A percentile compares a stretch with the other conserved stretches of the same genome.
Evolutionary conservation across 1,140 invertebrate genomes (phyloP).

Genomic region (Lepidurus apus): DNA sequence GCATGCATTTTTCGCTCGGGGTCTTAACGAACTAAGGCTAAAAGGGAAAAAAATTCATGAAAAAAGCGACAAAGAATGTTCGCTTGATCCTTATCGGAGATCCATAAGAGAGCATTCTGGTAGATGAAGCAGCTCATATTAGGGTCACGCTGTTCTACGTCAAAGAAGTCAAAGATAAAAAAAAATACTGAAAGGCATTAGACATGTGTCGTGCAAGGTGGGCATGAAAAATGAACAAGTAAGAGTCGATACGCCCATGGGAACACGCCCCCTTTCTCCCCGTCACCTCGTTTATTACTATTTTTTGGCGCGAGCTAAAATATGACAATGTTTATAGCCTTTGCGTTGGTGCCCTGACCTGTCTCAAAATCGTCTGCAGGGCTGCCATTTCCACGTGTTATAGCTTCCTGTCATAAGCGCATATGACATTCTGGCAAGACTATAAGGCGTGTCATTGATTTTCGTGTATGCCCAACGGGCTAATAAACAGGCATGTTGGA

Average conservation of each 20-base stretch:
- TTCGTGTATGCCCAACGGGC: background rate
- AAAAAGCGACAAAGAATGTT: background rate
- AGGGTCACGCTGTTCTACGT: background rate
- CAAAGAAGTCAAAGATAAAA: background rate
- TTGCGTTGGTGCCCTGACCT: background rate
- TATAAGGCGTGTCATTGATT: background rate
- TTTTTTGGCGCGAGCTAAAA: background rate
- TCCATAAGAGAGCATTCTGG: background rate
- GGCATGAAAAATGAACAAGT: background rate
- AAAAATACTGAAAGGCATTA: background rate
- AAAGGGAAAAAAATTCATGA: background rate
- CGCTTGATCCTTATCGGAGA: background rate
- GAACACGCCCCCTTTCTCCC: conserved; percentile 1
- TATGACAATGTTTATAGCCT: background rate
- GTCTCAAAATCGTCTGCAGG: background rate
- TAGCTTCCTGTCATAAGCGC: background rate
- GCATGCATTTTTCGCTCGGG: too few relatives aligned
- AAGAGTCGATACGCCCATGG: conserved; percentile 7
- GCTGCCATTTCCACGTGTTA: background rate
- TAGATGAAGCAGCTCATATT: background rate
- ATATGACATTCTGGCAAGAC: background rate
- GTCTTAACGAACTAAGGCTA: too few relatives aligned
- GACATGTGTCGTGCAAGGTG: conserved; percentile 8
- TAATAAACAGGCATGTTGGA: background rate
- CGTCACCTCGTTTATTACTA: background rate